Base-by-base conservation (phyloP, 2,888 invertebrate species). In the Phaedon cochleariae region DNA sequence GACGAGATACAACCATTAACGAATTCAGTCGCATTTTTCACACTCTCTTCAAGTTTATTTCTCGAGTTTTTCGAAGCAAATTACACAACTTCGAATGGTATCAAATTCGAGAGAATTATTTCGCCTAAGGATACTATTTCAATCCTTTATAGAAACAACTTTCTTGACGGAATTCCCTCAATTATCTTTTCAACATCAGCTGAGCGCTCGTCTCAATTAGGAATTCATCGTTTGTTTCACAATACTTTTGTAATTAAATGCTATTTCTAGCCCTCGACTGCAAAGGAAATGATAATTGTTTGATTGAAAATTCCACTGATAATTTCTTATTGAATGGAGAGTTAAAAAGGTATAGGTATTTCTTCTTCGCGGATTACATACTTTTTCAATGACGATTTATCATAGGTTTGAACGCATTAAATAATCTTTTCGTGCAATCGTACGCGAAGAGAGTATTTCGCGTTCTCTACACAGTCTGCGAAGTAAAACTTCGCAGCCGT, bases 161-260 rank as follows among this genome's bases (percentile, higher is more conserved):
- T 65, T 20, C 34, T 31, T 31, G 22, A 61, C 61, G 51, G 51
- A 60, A 61, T 61, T 57, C 52, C 61, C 31, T 59, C 57, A 65
- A 65, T 65, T 65, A 61, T 65, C 17, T 45, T 51, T 17, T 18
- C 17, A 41, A 61, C 65, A n/a, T n/a, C n/a, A 52, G 61, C 29
- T 41, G 51, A 64, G 51, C 37, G 59, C 54, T 65, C 52, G 15
- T 65, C 61, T 65, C 57, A 61, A 61, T 65, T 61, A 57, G 57
- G 57, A 45, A 61, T 65, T 65, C 57, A 65, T 52, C 49, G 57
- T 52, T 57, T 57, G 52, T 65, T 61, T 57, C 26, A 22, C 45
- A 41, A 57, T 45, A 21, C 45, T 45, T 45, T 17, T 17, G 21
- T 45, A 45, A 57, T 57, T 26, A 26, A 57, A 46, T 21, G 45